Conservation (phyloP, 2,113 vertebrate species). For the Ceratotherium simum region DNA sequence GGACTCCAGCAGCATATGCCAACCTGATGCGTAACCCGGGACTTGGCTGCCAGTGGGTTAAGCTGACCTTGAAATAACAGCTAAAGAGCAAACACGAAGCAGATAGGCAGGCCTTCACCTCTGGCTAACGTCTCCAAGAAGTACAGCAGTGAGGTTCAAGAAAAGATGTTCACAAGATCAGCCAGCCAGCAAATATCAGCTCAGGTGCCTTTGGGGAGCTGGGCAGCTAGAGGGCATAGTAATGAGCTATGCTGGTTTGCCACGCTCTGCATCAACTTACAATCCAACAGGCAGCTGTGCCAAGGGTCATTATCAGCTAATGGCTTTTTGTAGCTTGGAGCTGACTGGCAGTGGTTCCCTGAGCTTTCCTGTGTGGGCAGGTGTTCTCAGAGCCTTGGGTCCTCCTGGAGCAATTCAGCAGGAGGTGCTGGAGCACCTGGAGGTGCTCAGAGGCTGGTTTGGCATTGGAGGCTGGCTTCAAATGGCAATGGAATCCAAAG, state of each 20-base stretch:
- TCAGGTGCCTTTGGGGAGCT: neutral
- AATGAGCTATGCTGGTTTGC: neutral
- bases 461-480: neutral
- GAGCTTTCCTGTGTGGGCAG: neutral
- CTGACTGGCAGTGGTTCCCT: neutral
- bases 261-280: neutral
- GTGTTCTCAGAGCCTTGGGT: neutral
- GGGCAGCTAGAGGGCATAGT: neutral
- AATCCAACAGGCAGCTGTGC: neutral
- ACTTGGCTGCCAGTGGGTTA: neutral
- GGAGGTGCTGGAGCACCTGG: neutral
- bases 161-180: neutral
- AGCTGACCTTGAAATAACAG: slow-evolving; percentile 60
- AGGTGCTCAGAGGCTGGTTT: neutral
- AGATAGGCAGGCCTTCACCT: slow-evolving; percentile 27
- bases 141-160: neutral
- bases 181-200: neutral
- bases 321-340: neutral
- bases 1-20: neutral
- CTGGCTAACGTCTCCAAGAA: neutral
- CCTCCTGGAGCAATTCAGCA: neutral
- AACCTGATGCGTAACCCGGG: neutral
- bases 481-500: neutral
- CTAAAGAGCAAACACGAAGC: neutral
- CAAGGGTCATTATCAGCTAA: slow-evolving; percentile 14